Evolutionary conservation across 2,113 vertebrate species (phyloP).

Genomic region (Hipposideros armiger): DNA sequence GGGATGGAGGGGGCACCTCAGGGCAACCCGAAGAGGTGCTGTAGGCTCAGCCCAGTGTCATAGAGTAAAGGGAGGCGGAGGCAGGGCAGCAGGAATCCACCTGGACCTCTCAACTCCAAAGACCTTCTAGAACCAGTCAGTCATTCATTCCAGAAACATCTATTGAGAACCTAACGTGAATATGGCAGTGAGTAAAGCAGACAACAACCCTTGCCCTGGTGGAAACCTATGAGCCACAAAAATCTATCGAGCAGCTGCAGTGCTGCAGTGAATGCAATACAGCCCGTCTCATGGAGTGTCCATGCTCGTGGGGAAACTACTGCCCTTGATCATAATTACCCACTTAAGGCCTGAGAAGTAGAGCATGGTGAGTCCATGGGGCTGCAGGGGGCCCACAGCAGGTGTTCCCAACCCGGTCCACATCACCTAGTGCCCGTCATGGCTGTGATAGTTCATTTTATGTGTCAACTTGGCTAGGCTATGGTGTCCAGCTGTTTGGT

Average conservation of each 20-base stretch:
- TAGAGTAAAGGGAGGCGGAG: neutral
- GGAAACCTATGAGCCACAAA: rapidly evolving
- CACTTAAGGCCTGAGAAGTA: rapidly evolving
- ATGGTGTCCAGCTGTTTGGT: neutral
- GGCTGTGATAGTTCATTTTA: neutral
- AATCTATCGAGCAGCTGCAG: rapidly evolving
- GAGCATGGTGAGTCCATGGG: rapidly evolving
- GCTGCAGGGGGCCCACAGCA: neutral
- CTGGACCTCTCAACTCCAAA: neutral
- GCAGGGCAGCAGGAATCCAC: neutral
- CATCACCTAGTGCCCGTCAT: rapidly evolving
- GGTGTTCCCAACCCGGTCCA: neutral
- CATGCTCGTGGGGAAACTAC: rapidly evolving
- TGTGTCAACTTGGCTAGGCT: neutral
- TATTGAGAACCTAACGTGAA: neutral
- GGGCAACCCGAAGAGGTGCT: neutral
- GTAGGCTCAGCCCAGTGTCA: neutral
- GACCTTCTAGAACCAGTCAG: too few species aligned
- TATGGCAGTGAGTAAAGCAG: neutral
- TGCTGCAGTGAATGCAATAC: neutral
- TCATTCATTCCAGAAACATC: neutral
- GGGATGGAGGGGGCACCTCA: rapidly evolving
- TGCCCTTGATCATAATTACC: rapidly evolving
- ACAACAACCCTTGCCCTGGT: neutral
- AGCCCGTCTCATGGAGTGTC: too few species aligned